A percentile compares a stretch with the other conserved stretches of the same genome.
These are phyloP conservation scores for Rattus norvegicus DNA, from an alignment of 2,113 vertebrate species.

Conservation along the genomic window GRCr8 NC_086027.1:94866501-94867000, in stretches of 20 bases:
- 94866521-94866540: slow-evolving; percentile 76
- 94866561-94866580: slow-evolving; percentile 72
- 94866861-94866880: slow-evolving; percentile 30
- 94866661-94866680: slow-evolving; percentile 4
- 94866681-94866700: slow-evolving; percentile 28
- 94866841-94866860: slow-evolving; percentile 52
- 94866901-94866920: neutral
- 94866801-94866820: neutral
- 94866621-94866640: slow-evolving; percentile 71
- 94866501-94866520: slow-evolving; percentile 75
- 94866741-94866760: neutral
- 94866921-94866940: neutral
- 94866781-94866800: slow-evolving; percentile 14
- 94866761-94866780: neutral
- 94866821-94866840: slow-evolving; percentile 25
- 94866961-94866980: slow-evolving; percentile 41
- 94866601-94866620: slow-evolving; percentile 78
- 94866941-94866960: neutral
- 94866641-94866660: slow-evolving; percentile 53
- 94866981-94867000: neutral
- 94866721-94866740: neutral
- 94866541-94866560: slow-evolving; percentile 78
- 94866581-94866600: slow-evolving; percentile 73
- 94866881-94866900: slow-evolving; percentile 6
- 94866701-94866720: slow-evolving; percentile 23